Evolutionary conservation across 2,888 invertebrate species (phyloP).

Genomic region (Microplitis manilae): DNA sequence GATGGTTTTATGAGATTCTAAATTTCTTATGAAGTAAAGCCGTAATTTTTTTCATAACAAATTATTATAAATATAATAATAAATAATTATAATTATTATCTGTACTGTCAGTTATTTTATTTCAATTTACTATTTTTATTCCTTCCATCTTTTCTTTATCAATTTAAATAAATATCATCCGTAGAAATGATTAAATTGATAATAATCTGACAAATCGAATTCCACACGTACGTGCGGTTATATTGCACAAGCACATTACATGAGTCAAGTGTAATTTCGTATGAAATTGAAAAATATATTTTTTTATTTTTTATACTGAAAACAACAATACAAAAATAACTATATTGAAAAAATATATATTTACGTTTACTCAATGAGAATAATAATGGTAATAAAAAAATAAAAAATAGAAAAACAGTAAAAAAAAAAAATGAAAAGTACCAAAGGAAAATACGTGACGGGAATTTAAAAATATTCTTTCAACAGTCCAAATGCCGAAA

Average conservation of each 20-base stretch:
- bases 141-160: constrained; percentile 1
- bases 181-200: background rate
- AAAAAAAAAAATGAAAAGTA: constrained; percentile 3
- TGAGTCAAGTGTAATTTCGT: background rate
- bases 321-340: background rate
- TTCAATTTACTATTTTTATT: constrained; percentile 2
- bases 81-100: background rate
- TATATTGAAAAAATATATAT: background rate
- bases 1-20: no score
- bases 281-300: background rate
- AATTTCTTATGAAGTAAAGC: no score
- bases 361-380: background rate
- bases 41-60: background rate
- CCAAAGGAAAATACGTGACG: constrained; percentile 2
- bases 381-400: background rate
- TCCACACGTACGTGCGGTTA: background rate
- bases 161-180: background rate
- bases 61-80: background rate
- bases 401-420: background rate
- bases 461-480: constrained; percentile 14
- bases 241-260: background rate
- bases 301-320: background rate
- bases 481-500: background rate
- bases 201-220: background rate
- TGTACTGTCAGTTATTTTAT: background rate